Conservation (phyloP, 2,113 vertebrate species). For the Sphaerodactylus townsendi region DNA sequence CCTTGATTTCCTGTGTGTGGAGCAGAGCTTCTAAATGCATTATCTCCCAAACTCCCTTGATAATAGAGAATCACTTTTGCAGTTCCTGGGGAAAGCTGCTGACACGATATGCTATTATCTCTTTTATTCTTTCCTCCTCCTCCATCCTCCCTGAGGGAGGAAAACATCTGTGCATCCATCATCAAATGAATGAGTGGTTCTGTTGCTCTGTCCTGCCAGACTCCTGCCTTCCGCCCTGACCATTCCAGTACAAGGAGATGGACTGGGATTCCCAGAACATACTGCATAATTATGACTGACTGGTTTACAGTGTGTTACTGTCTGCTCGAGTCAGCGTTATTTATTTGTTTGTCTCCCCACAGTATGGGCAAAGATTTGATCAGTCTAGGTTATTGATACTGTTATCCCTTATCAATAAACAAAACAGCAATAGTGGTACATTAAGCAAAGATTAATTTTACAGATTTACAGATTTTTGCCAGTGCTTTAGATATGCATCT, state of each 20-base stretch:
- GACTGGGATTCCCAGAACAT: conserved; percentile 6
- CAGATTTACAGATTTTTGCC: not conserved
- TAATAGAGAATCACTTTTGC: conserved; percentile 62
- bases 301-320: conserved; percentile 3
- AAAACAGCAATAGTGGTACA: not conserved
- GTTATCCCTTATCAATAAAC: not conserved
- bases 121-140: conserved; percentile 56
- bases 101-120: conserved; percentile 57
- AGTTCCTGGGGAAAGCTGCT: conserved; percentile 50
- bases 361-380: not conserved
- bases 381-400: not conserved
- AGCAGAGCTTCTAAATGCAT: conserved; percentile 30
- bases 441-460: not conserved
- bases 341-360: not conserved
- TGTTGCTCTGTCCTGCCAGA: conserved; percentile 37
- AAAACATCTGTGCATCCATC: conserved; percentile 51
- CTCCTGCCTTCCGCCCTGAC: conserved; percentile 6
- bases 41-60: conserved; percentile 46
- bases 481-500: not conserved
- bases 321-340: not conserved
- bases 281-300: conserved; percentile 25
- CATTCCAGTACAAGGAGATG: conserved; percentile 18
- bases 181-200: conserved; percentile 42
- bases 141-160: conserved; percentile 60
- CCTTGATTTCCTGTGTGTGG: conserved; percentile 43